phyloP scores from a whole-genome alignment of 1,140 invertebrate species.

The Brachionus rubens region DNA sequence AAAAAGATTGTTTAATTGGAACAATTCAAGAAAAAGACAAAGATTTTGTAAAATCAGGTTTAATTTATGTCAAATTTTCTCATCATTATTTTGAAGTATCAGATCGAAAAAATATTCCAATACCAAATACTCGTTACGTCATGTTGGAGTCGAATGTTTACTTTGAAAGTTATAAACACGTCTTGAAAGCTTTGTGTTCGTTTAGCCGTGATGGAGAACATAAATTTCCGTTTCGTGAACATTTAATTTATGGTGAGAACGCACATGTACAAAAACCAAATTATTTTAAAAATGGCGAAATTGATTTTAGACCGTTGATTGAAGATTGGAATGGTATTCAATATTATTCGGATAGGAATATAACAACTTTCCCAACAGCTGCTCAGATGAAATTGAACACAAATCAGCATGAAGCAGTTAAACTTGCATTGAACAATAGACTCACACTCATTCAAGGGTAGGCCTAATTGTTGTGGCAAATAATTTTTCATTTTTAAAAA shows the following conservation, averaged over 20 bases:
- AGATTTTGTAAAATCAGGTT: not conserved
- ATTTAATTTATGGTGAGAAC: conserved; percentile 50
- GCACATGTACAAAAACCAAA: not conserved
- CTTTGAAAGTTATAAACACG: conserved; percentile 62
- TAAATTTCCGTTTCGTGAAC: conserved; percentile 55
- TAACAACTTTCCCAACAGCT: conserved; percentile 50
- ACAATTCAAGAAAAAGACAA: not conserved
- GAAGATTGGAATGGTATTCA: too few relatives aligned
- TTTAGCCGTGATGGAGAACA: not conserved
- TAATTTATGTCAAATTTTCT: not conserved
- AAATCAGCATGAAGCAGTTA: conserved; percentile 60
- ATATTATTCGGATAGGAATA: not conserved
- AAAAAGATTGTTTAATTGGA: not conserved
- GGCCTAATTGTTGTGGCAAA: too few relatives aligned
- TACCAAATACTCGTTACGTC: not conserved
- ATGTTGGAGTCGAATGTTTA: conserved; percentile 62
- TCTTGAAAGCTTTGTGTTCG: conserved; percentile 54
- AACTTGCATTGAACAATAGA: conserved; percentile 60
- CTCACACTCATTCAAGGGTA: conserved; percentile 69
- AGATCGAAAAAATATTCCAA: not conserved
- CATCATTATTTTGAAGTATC: not conserved
- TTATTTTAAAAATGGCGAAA: conserved; percentile 46
- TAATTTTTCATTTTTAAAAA: too few relatives aligned
- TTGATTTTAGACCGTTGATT: not conserved
- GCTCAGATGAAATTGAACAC: conserved; percentile 55